phyloP scores from a whole-genome alignment of 2,113 vertebrate genomes.

The Equus quagga region DNA sequence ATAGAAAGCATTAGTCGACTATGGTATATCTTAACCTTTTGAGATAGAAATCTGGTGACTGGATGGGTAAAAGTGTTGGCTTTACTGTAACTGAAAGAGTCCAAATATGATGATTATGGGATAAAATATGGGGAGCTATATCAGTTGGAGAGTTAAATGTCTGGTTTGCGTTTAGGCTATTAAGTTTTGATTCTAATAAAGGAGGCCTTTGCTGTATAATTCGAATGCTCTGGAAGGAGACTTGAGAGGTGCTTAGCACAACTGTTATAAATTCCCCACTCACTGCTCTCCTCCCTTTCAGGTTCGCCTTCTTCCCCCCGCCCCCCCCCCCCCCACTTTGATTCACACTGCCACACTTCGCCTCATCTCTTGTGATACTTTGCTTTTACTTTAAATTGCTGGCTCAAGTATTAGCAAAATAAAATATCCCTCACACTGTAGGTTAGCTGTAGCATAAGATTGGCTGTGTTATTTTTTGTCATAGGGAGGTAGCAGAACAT shows the following conservation, averaged over 20 bases:
- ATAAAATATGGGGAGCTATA: neutral
- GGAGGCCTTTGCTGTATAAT: neutral
- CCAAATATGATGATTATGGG: neutral
- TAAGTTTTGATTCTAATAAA: neutral
- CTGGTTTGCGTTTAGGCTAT: neutral
- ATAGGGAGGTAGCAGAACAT: neutral
- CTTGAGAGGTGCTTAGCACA: neutral
- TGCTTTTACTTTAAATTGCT: slow-evolving; percentile 35
- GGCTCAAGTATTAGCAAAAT: neutral
- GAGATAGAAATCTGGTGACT: neutral
- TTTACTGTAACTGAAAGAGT: neutral
- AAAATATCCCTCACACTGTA: neutral
- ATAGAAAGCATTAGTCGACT: neutral
- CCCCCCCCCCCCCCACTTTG: neutral
- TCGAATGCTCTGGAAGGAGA: neutral
- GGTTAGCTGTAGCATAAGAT: neutral
- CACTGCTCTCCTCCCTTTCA: neutral
- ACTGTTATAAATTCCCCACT: neutral
- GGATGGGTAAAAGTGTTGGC: neutral
- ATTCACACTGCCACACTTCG: neutral
- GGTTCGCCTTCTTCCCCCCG: neutral
- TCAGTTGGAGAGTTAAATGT: neutral
- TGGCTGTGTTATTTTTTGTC: neutral
- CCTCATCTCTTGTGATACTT: neutral
- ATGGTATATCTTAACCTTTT: neutral